Percentiles rank a stretch among this genome's conserved stretches.
Conservation (phyloP, 2,797 vertebrate species). For the Pseudomugil gertrudae region DNA sequence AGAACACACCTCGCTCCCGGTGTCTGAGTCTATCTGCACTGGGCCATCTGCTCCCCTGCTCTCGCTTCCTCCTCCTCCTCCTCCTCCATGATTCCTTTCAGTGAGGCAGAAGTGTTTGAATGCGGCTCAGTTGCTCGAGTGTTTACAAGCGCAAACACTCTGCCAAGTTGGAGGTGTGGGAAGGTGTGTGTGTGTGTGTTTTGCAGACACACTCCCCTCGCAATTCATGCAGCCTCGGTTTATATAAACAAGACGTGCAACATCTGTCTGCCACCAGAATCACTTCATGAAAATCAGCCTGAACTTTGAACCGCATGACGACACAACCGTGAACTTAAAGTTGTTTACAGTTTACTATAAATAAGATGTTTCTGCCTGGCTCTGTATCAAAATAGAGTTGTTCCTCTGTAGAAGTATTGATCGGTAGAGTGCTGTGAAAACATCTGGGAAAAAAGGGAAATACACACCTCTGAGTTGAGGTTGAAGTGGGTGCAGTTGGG, state of each 20-base stretch:
- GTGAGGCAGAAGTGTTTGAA: conserved; percentile 79
- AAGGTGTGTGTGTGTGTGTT: conserved; percentile 34
- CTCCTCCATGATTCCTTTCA: conserved; percentile 74
- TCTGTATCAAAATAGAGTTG: conserved; percentile 14
- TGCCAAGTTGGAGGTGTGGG: conserved; percentile 64
- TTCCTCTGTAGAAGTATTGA: conserved; percentile 17
- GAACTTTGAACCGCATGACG: too few species aligned
- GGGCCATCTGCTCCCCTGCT: conserved; percentile 90
- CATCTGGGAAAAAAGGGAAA: conserved; percentile 27
- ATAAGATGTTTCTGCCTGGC: conserved; percentile 29
- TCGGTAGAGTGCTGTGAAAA: conserved; percentile 28
- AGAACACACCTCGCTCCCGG: conserved; percentile 70
- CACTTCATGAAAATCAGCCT: too few species aligned
- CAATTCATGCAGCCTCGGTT: conserved; percentile 52
- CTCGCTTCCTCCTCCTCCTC: conserved; percentile 26
- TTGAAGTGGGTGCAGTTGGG: conserved; percentile 17
- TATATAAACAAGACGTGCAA: conserved; percentile 45
- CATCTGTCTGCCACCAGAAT: conserved; percentile 60
- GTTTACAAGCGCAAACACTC: conserved; percentile 87
- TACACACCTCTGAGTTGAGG: conserved; percentile 5
- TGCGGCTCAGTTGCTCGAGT: conserved; percentile 90
- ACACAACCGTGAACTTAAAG: conserved; percentile 12
- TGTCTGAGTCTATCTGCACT: conserved; percentile 92
- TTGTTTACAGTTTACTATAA: conserved; percentile 39
- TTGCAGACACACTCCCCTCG: conserved; percentile 52